A percentile compares a stretch with the other conserved stretches of the same genome.
These are phyloP conservation scores for Drosophila saltans DNA, from an alignment of 1,140 invertebrate species.

Conservation along the genomic window DNA sequence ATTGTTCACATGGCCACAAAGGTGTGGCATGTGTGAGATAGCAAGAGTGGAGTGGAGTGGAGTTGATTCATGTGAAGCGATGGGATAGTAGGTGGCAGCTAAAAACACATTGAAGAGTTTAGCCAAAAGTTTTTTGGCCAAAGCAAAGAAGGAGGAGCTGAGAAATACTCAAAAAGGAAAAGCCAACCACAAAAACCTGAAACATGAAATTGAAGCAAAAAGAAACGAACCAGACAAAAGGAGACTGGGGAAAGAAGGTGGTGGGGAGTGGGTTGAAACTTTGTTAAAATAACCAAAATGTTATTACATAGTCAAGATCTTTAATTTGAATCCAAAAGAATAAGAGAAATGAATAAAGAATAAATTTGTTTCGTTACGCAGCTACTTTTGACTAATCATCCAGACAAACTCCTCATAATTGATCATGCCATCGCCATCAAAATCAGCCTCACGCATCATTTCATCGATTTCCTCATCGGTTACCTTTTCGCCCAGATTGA, in stretches of 20 bases:
- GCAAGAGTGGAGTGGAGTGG: background rate
- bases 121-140: constrained; percentile 40
- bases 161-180: constrained; percentile 25
- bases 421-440: constrained; percentile 95
- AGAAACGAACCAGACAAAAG: constrained; percentile 8
- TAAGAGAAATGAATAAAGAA: background rate
- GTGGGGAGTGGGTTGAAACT: background rate
- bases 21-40: constrained; percentile 44
- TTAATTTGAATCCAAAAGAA: constrained; percentile 4
- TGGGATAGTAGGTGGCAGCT: constrained; percentile 2
- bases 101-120: constrained; percentile 35
- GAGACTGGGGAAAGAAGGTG: background rate
- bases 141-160: background rate
- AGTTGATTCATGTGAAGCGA: too few relatives aligned
- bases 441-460: constrained; percentile 91
- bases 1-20: constrained; percentile 63
- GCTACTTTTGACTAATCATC: constrained; percentile 63
- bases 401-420: constrained; percentile 88
- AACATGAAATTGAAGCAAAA: constrained; percentile 46
- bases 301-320: background rate
- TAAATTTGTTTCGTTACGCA: background rate
- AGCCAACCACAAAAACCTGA: constrained; percentile 51
- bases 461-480: constrained; percentile 70
- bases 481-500: constrained; percentile 60
- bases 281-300: background rate